A percentile compares a stretch with the other conserved stretches of the same genome.
Evolutionary conservation across 2,113 vertebrate genomes (phyloP).

Genomic region (Anhinga rufa): DNA sequence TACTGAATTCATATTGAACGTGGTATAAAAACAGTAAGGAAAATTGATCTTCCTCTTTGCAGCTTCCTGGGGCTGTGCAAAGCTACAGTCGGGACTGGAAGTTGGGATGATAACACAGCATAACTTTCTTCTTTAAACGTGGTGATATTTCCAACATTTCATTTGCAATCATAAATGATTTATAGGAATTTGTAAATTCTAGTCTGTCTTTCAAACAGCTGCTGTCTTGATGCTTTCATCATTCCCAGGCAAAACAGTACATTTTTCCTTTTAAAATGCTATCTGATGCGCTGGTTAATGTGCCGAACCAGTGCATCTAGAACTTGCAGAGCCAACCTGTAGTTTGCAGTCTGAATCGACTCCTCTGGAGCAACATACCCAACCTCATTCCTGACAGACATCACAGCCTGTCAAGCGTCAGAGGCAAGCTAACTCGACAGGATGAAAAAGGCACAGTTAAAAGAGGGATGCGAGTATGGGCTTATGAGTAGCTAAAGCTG

Average conservation of each 20-base stretch:
- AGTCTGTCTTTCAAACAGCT: not conserved
- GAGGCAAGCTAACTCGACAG: not conserved
- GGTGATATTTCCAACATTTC: not conserved
- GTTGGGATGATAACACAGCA: not conserved
- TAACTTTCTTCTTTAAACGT: not conserved
- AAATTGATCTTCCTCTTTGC: not conserved
- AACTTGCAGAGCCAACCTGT: not conserved
- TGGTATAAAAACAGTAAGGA: not conserved
- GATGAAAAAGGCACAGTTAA: not conserved
- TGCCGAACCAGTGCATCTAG: not conserved
- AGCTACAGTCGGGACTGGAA: not conserved
- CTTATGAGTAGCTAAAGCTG: not conserved
- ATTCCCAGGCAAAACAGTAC: not conserved
- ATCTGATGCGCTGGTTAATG: not conserved
- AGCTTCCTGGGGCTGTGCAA: not conserved
- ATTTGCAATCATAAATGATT: not conserved
- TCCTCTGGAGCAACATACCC: not conserved
- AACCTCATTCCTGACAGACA: not conserved
- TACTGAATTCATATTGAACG: not conserved
- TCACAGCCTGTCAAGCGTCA: not conserved
- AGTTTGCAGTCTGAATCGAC: not conserved
- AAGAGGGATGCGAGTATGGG: not conserved
- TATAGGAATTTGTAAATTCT: not conserved
- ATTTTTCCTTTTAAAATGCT: not conserved
- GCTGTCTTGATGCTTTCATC: not conserved